Evolutionary conservation across 2,888 invertebrate genomes (phyloP).

Genomic region (Tinea trinotella): DNA sequence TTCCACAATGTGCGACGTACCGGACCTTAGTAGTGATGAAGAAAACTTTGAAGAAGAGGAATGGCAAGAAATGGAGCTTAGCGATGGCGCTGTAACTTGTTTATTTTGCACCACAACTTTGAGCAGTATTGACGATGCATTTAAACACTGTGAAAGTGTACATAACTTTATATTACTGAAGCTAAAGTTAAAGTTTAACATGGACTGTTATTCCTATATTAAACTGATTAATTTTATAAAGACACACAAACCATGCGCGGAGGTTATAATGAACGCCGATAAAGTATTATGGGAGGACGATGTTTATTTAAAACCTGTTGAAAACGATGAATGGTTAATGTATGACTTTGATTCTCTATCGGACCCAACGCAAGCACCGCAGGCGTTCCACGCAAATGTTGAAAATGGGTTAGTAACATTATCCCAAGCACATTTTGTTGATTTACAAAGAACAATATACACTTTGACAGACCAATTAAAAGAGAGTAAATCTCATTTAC

Average conservation of each 20-base stretch:
- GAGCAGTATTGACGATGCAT: slow-evolving; percentile 74
- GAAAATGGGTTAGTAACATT: slow-evolving; percentile 75
- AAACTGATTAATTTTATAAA: slow-evolving; percentile 87
- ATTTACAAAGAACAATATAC: slow-evolving; percentile 74
- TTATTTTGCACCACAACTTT: slow-evolving; percentile 80
- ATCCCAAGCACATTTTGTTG: slow-evolving; percentile 73
- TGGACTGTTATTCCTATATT: slow-evolving; percentile 87
- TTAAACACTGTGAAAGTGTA: slow-evolving; percentile 75
- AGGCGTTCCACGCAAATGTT: slow-evolving; percentile 71
- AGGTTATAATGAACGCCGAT: slow-evolving; percentile 65
- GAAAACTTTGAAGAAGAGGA: slow-evolving; percentile 63
- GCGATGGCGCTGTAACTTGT: slow-evolving; percentile 66
- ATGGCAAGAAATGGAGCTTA: slow-evolving; percentile 65
- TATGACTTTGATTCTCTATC: slow-evolving; percentile 76
- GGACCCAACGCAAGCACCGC: slow-evolving; percentile 55
- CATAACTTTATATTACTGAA: slow-evolving; percentile 78
- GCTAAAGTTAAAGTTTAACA: slow-evolving; percentile 78
- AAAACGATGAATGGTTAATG: slow-evolving; percentile 87
- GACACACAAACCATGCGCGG: slow-evolving; percentile 70
- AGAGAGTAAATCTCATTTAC: slow-evolving; percentile 71
- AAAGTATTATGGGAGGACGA: slow-evolving; percentile 81
- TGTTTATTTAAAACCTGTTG: slow-evolving; percentile 82
- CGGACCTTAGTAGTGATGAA: slow-evolving; percentile 65
- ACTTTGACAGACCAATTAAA: slow-evolving; percentile 69
- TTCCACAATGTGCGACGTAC: slow-evolving; percentile 55